phyloP scores from a whole-genome alignment of 2,113 vertebrate species.

The Erinaceus europaeus region DNA sequence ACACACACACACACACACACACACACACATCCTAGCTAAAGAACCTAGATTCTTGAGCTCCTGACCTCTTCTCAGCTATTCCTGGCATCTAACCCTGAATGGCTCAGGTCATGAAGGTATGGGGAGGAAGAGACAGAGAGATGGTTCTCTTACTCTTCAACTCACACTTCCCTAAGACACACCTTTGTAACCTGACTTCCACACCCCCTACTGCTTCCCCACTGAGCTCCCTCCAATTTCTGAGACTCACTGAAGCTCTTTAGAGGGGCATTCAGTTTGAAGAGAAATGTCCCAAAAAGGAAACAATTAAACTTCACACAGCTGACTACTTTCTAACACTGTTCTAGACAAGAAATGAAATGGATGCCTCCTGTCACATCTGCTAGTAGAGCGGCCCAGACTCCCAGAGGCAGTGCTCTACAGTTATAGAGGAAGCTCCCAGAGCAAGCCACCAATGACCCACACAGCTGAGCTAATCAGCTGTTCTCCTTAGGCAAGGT shows the following conservation, averaged over 20 bases:
- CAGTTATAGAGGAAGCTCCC: background rate
- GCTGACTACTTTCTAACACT: conserved; percentile 18
- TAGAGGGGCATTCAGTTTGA: background rate
- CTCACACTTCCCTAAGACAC: background rate
- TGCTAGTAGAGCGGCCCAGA: conserved; percentile 17
- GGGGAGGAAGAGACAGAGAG: background rate
- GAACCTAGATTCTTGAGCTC: no score
- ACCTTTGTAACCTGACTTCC: background rate
- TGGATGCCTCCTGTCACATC: conserved; percentile 41
- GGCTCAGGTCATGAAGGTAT: background rate
- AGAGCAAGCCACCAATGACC: background rate
- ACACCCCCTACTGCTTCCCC: background rate
- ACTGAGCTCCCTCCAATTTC: background rate
- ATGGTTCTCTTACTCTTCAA: background rate
- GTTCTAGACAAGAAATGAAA: conserved; percentile 29
- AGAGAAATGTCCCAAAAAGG: conserved; percentile 35
- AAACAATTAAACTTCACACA: conserved; percentile 30
- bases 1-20: no score
- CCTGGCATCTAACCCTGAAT: no score
- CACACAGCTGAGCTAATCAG: background rate
- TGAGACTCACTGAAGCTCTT: background rate
- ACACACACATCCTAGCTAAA: no score
- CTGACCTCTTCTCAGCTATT: no score
- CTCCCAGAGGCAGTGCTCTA: background rate
- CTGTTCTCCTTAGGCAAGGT: background rate